phyloP scores from a whole-genome alignment of 2,113 vertebrate genomes.

The Barnardius zonarius region DNA sequence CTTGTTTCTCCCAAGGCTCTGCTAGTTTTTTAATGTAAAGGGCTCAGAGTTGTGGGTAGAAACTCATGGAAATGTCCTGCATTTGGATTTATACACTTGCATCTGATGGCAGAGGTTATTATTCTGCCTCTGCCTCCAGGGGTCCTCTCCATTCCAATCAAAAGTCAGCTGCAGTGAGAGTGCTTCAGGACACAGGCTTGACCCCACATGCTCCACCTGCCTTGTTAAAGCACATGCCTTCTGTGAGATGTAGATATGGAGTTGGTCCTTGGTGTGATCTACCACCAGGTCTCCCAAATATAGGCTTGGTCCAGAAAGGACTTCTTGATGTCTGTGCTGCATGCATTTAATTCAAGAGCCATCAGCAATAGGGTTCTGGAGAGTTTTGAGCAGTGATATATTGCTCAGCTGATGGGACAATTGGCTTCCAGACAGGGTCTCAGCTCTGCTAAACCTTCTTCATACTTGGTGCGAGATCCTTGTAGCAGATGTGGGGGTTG shows the following conservation, averaged over 20 bases:
- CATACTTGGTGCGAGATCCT: neutral
- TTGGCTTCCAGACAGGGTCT: neutral
- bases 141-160: neutral
- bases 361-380: neutral
- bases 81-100: neutral
- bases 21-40: neutral
- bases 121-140: neutral
- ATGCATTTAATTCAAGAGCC: neutral
- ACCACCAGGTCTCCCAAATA: neutral
- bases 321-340: neutral
- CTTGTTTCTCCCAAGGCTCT: neutral
- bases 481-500: neutral
- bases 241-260: neutral
- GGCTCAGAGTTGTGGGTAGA: neutral
- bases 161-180: neutral
- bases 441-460: neutral
- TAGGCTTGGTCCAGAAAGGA: neutral
- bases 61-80: neutral
- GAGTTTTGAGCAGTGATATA: neutral
- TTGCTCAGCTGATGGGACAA: neutral
- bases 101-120: neutral
- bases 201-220: neutral
- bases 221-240: neutral
- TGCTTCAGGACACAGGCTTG: neutral
- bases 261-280: neutral